Evolutionary conservation across 1,140 invertebrate species (phyloP), one percentile per base, ranked within the genome.

Genomic region (Prorops nasuta): DNA sequence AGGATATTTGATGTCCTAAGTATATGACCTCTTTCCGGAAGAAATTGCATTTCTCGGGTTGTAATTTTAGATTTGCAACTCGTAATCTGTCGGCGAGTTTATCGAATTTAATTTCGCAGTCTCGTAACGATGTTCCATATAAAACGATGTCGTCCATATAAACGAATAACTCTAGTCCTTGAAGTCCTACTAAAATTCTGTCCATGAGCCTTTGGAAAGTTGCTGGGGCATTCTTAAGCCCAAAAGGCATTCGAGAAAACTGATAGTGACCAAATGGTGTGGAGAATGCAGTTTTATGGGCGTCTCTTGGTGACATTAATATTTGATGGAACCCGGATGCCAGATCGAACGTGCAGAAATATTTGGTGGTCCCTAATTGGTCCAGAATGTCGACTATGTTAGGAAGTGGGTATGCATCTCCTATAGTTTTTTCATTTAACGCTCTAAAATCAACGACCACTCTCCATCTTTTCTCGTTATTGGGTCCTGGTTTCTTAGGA

Each of bases 261-360:
- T 43, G 3, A 15, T 43, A 43, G 4, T 34, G 17, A 0, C 41
- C 41, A 19, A 19, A 19, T 0, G 31, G 17, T 0, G 44, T 46
- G 0, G 36, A 46, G 10, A 46, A 38, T 0, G 44, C 36, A 1
- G 10, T 46, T 12, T 38, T 15, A 0, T 16, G 0, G 9, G 12
- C 4, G 44, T 46, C 19, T 0, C 10, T 3, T 7, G 20, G 14
- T 1, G 22, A 15, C 22, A 38, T 35, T 14, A 15, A 17, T 10
- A 46, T 46, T n/a, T 46, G 44, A n/a, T 39, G 36, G 8, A 46
- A 46, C 8, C 35, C 44, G 3, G 21, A 24, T 0, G 34, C 35
- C 0, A 46, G 16, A 16, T 46, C 44, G 3, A 46, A 46, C 2
- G 18, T 18, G 1, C 16, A 24, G n/a, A 38, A 38, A 19, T 37